Evolutionary conservation across 2,888 invertebrate genomes (phyloP).

Genomic region (Lottia scabra): DNA sequence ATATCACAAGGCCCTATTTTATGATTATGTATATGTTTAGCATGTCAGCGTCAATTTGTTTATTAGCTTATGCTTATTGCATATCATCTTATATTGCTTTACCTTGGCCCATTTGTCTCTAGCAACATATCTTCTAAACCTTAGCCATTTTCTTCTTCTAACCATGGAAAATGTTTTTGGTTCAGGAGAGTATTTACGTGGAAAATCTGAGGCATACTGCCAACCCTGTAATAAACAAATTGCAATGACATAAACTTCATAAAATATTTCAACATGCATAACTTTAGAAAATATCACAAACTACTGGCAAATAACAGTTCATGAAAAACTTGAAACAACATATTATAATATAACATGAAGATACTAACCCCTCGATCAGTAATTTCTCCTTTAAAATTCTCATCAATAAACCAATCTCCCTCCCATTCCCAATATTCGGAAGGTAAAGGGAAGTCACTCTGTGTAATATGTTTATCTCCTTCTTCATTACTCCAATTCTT

Average conservation of each 20-base stretch:
- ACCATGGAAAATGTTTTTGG: conserved; percentile 91
- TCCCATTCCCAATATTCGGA: conserved; percentile 98
- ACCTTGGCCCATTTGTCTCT: conserved; percentile 83
- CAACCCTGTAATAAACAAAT: conserved; percentile 75
- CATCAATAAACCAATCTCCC: conserved; percentile 83
- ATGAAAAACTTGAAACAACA: too few species aligned
- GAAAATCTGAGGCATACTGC: conserved; percentile 90
- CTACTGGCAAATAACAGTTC: too few species aligned
- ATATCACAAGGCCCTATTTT: too few species aligned
- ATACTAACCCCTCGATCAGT: conserved; percentile 82
- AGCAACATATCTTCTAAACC: conserved; percentile 87
- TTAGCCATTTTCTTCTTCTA: conserved; percentile 88
- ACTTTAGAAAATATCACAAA: too few species aligned
- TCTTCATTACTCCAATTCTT: conserved; percentile 87
- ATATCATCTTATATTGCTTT: not conserved
- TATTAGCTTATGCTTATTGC: too few species aligned
- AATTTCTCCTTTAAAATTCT: conserved; percentile 75
- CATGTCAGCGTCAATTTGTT: too few species aligned
- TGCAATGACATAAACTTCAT: too few species aligned
- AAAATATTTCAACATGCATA: too few species aligned
- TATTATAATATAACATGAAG: not conserved
- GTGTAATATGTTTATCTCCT: conserved; percentile 82
- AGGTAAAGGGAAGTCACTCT: conserved; percentile 86
- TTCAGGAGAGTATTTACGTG: conserved; percentile 82
- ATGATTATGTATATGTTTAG: too few species aligned